These are phyloP conservation scores for Brachylomia viminalis DNA, from an alignment of 2,888 invertebrate genomes.

Conservation along the genomic window DNA sequence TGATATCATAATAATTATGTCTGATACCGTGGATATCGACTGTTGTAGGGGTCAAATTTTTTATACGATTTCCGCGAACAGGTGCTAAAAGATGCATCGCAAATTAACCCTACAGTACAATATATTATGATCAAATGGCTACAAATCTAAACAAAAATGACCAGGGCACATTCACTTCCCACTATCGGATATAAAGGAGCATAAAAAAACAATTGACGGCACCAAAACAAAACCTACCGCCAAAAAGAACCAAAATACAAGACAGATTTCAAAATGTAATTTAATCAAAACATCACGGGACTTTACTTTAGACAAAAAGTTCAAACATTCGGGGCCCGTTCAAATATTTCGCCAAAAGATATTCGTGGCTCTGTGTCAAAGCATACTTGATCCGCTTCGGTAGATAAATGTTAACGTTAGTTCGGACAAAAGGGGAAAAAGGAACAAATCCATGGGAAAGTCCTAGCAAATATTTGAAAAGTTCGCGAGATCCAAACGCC, in stretches of 20 bases:
- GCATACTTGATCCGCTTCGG: conserved; percentile 88
- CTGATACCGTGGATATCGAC: background rate
- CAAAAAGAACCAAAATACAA: conserved; percentile 44
- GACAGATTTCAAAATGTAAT: conserved; percentile 59
- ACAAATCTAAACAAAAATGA: background rate
- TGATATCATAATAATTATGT: conserved; percentile 33
- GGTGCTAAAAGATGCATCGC: too few relatives aligned
- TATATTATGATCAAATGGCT: too few relatives aligned
- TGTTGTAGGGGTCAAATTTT: background rate
- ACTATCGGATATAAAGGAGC: background rate
- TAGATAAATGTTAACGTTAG: conserved; percentile 86
- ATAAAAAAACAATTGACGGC: background rate
- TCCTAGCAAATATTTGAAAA: conserved; percentile 89
- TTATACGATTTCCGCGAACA: background rate
- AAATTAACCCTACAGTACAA: background rate
- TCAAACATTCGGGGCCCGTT: conserved; percentile 69
- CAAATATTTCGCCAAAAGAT: conserved; percentile 82
- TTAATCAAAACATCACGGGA: conserved; percentile 50
- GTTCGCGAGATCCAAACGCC: conserved; percentile 79
- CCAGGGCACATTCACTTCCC: too few relatives aligned
- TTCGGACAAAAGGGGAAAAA: conserved; percentile 77
- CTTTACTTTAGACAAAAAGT: conserved; percentile 52
- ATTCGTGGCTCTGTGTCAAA: conserved; percentile 84
- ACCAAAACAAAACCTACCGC: conserved; percentile 2
- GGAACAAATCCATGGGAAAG: conserved; percentile 85